phyloP scores from a whole-genome alignment of 2,888 invertebrate genomes.

The Rotaria sp. region DNA sequence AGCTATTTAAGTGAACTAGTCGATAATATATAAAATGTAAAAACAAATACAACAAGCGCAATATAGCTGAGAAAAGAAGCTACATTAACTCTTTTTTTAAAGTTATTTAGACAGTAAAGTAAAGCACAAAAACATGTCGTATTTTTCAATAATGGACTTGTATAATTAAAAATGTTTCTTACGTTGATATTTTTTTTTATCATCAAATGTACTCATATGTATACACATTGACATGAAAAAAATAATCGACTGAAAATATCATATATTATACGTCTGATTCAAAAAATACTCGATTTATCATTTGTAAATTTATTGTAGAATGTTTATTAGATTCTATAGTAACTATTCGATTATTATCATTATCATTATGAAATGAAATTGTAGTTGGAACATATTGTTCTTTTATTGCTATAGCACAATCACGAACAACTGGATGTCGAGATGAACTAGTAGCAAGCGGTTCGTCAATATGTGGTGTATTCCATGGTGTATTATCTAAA shows the following conservation, averaged over 20 bases:
- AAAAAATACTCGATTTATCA: background rate
- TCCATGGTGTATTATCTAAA: slow-evolving; percentile 15
- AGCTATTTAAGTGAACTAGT: no score
- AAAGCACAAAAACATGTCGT: no score
- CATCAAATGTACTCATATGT: no score
- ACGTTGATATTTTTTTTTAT: background rate
- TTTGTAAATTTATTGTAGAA: background rate
- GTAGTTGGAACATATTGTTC: background rate
- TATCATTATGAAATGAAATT: background rate
- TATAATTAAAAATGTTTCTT: background rate
- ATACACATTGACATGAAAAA: no score
- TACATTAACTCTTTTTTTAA: no score
- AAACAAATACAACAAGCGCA: background rate
- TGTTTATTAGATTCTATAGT: background rate
- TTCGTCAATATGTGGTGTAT: background rate
- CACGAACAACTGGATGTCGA: background rate
- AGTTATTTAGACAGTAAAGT: no score
- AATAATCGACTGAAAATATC: no score
- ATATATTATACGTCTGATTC: background rate
- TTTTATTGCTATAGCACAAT: background rate
- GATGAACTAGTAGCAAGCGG: background rate
- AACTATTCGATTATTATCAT: background rate
- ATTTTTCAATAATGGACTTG: background rate
- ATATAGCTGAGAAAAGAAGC: background rate
- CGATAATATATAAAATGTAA: background rate